Conservation (phyloP, 2,888 invertebrate genomes). For the Augiades crinisus region DNA sequence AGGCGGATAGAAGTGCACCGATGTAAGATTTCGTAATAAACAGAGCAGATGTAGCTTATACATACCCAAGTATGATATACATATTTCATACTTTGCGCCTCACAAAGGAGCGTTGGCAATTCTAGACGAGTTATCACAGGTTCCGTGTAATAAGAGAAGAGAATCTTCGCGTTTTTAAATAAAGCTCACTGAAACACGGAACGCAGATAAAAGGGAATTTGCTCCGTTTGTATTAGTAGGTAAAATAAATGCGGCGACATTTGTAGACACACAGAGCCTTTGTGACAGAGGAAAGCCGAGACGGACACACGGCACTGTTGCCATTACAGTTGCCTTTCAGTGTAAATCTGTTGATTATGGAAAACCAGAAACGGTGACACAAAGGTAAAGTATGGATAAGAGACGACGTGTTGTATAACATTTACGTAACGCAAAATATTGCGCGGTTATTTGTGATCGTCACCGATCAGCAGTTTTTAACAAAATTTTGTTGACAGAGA, state of each 20-base stretch:
- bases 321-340: not conserved
- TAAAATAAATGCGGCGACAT: constrained; percentile 44
- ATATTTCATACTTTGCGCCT: constrained; percentile 37
- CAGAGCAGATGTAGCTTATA: constrained; percentile 19
- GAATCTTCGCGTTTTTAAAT: constrained; percentile 45
- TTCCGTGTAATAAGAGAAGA: constrained; percentile 43
- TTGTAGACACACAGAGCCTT: constrained; percentile 34
- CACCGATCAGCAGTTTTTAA: not conserved
- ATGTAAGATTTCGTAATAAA: constrained; percentile 21
- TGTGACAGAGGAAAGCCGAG: constrained; percentile 25
- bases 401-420: too few species aligned
- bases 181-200: constrained; percentile 44
- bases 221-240: constrained; percentile 47
- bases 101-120: constrained; percentile 42
- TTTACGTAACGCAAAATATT: too few species aligned
- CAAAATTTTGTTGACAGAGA: constrained; percentile 1
- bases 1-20: constrained; percentile 4
- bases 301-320: constrained; percentile 7
- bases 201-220: constrained; percentile 50
- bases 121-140: constrained; percentile 48
- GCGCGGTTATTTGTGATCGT: not conserved
- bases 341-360: not conserved
- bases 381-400: not conserved
- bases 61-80: constrained; percentile 19
- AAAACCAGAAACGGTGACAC: too few species aligned